phyloP scores from a whole-genome alignment of 2,888 invertebrate species.

The Amiota communis region DNA sequence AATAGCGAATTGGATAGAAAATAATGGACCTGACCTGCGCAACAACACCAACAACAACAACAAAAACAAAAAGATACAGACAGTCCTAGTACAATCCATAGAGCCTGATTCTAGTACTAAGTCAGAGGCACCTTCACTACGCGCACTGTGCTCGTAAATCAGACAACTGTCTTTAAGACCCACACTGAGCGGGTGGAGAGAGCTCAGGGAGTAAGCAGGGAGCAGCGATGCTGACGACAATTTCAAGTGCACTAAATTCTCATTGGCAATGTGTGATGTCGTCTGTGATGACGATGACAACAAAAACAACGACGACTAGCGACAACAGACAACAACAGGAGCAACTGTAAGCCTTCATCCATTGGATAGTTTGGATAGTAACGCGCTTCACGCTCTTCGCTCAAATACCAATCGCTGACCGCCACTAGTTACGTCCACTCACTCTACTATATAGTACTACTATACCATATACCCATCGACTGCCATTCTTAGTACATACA shows the following conservation, averaged over 20 bases:
- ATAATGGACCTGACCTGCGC: slow-evolving; percentile 66
- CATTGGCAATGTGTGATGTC: slow-evolving; percentile 69
- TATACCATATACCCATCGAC: no score
- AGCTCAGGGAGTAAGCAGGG: slow-evolving; percentile 17
- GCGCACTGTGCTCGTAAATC: slow-evolving; percentile 53
- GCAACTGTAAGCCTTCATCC: slow-evolving; percentile 55
- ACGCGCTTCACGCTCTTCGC: slow-evolving; percentile 47
- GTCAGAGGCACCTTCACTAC: no score
- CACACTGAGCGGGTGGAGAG: slow-evolving; percentile 25
- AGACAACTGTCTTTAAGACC: slow-evolving; percentile 39
- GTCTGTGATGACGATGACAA: slow-evolving; percentile 61
- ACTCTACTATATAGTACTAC: background rate
- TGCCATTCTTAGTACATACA: no score
- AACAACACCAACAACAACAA: slow-evolving; percentile 42
- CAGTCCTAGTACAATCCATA: no score
- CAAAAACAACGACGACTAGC: slow-evolving; percentile 51
- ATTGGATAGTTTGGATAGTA: slow-evolving; percentile 33
- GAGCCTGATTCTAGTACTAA: no score
- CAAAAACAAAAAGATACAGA: no score
- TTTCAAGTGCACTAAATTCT: slow-evolving; percentile 61
- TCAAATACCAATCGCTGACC: slow-evolving; percentile 38
- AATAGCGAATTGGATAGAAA: slow-evolving; percentile 67
- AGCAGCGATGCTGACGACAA: slow-evolving; percentile 15
- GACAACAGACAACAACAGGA: slow-evolving; percentile 54
- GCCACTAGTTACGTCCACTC: slow-evolving; percentile 53